A percentile compares a stretch with the other conserved stretches of the same genome.
These are phyloP conservation scores for Netelia melanura DNA, from an alignment of 2,888 invertebrate genomes.

Conservation along the genomic window DNA sequence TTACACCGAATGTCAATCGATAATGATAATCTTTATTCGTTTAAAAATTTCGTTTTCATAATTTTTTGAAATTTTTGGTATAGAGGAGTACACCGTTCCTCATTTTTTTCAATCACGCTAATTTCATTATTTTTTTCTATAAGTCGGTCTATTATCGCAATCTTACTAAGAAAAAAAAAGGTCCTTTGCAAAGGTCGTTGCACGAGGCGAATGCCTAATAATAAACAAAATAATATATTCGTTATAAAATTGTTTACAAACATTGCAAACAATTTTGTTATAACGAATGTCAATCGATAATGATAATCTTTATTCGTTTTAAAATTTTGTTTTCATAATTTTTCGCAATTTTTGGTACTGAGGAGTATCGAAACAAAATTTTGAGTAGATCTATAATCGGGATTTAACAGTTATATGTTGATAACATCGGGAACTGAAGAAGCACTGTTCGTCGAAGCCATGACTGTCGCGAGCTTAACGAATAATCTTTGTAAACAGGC, in stretches of 20 bases:
- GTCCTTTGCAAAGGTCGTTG: neutral
- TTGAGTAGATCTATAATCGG: neutral
- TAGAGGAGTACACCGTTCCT: neutral
- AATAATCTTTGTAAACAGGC: slow-evolving; percentile 8
- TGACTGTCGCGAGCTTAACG: slow-evolving; percentile 1
- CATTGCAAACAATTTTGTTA: too few species aligned
- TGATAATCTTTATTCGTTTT: too few species aligned
- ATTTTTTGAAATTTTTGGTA: too few species aligned
- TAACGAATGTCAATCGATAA: too few species aligned
- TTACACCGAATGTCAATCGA: too few species aligned
- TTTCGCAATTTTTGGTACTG: neutral
- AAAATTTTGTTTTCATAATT: neutral
- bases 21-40: too few species aligned
- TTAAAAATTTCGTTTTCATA: too few species aligned
- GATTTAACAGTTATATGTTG: neutral
- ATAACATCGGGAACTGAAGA: neutral
- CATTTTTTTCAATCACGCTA: neutral
- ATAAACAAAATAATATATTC: too few species aligned
- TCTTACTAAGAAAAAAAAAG: neutral
- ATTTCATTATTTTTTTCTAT: neutral
- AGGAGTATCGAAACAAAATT: too few species aligned
- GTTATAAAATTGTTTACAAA: too few species aligned
- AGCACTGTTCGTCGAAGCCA: neutral
- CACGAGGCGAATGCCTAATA: neutral
- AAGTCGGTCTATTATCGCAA: neutral